Percentiles rank a stretch among this genome's conserved stretches.
phyloP scores from a whole-genome alignment of 2,797 vertebrate genomes.

The Schizothorax lantsangensis region DNA sequence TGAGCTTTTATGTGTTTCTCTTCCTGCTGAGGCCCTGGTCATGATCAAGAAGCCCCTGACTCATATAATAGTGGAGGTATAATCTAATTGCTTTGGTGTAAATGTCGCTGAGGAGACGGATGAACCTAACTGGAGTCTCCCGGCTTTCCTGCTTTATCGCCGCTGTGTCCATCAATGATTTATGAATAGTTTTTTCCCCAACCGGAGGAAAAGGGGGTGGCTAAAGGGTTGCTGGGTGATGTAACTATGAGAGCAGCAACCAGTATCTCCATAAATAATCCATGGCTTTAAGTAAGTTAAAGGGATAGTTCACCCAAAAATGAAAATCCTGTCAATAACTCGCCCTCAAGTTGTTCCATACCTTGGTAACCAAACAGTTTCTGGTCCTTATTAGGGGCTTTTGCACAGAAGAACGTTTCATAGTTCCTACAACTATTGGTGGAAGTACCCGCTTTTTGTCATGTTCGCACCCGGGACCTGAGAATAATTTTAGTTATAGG shows the following conservation, averaged over 20 bases:
- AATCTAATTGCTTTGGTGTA: constrained; percentile 34
- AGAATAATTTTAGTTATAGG: not conserved
- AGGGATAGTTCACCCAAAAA: not conserved
- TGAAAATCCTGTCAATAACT: not conserved
- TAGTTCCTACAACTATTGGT: not conserved
- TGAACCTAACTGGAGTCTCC: constrained; percentile 39
- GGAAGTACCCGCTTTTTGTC: not conserved
- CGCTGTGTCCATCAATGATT: constrained; percentile 37
- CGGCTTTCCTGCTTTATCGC: constrained; percentile 32
- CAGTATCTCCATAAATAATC: constrained; percentile 4
- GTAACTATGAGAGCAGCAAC: constrained; percentile 30
- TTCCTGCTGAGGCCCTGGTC: not conserved
- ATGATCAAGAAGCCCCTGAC: not conserved
- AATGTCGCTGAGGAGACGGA: constrained; percentile 21
- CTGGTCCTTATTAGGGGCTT: not conserved
- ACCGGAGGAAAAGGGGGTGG: not conserved
- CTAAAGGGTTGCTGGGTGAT: constrained; percentile 7
- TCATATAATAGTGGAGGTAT: constrained; percentile 13
- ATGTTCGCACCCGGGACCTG: not conserved
- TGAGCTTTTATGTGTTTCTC: constrained; percentile 19
- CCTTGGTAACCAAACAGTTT: not conserved
- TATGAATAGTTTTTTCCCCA: constrained; percentile 26
- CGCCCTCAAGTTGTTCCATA: not conserved
- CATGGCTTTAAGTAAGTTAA: not conserved
- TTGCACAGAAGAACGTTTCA: not conserved